phyloP scores from a whole-genome alignment of 2,113 vertebrate genomes.

The Benitochromis conjunctus region DNA sequence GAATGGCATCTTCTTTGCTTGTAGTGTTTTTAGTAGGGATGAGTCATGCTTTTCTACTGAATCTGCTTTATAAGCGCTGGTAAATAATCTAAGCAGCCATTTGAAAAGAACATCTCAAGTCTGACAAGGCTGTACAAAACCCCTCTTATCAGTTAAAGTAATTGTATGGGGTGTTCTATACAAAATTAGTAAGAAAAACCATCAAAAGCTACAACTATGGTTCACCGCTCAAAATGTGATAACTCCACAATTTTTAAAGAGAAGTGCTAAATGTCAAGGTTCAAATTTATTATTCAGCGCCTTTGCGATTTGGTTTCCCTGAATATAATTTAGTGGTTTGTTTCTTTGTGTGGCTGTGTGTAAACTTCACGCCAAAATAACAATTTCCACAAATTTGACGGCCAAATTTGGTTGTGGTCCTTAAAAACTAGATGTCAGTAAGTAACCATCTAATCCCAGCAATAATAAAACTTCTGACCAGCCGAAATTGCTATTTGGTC shows the following conservation, averaged over 20 bases:
- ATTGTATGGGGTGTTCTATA: not conserved
- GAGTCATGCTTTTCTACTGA: not conserved
- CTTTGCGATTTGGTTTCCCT: not conserved
- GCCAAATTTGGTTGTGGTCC: not conserved
- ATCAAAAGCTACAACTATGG: not conserved
- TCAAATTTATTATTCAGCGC: not conserved
- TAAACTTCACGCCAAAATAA: not conserved
- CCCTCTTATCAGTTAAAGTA: not conserved
- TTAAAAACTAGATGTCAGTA: not conserved
- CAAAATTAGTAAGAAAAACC: not conserved
- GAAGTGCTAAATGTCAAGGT: not conserved
- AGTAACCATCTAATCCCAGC: not conserved
- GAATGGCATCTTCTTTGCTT: constrained; percentile 1
- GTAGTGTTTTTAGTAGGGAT: not conserved
- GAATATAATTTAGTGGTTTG: not conserved
- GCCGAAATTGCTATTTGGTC: not conserved
- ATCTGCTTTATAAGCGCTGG: not conserved
- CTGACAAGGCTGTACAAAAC: not conserved
- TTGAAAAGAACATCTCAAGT: not conserved
- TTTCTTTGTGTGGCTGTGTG: not conserved
- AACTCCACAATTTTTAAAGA: not conserved
- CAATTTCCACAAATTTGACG: not conserved
- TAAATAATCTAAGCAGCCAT: not conserved
- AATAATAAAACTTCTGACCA: constrained; percentile 11
- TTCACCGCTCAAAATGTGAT: not conserved